Conservation (phyloP, 2,113 vertebrate genomes). For the Myrmophylax atrothorax region DNA sequence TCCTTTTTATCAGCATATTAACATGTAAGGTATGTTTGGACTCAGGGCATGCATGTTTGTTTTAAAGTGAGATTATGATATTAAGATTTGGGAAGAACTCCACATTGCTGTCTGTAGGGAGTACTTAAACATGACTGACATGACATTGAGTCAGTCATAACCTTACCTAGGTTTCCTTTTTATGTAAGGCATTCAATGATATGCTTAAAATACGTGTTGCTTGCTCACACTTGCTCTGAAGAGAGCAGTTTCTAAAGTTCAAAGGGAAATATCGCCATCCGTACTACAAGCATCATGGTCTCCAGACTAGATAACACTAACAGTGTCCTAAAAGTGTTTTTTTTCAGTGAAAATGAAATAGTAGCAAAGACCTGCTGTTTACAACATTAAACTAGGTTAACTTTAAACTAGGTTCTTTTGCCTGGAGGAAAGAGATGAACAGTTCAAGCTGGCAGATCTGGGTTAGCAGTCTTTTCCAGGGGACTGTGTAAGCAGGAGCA, state of each 20-base stretch:
- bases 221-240: background rate
- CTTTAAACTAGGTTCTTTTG: background rate
- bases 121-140: background rate
- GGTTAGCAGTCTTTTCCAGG: background rate
- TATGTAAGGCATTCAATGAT: background rate
- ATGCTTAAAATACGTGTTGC: background rate
- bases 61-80: background rate
- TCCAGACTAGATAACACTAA: background rate
- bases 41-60: background rate
- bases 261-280: background rate
- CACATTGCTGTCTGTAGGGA: background rate
- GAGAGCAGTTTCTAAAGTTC: background rate
- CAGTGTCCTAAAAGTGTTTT: rapidly evolving
- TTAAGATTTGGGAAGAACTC: background rate
- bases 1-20: background rate
- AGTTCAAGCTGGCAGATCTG: background rate
- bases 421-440: background rate
- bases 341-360: background rate
- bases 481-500: background rate
- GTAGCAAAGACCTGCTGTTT: background rate
- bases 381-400: background rate
- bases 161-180: background rate
- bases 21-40: background rate
- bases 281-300: background rate
- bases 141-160: background rate